Conservation (phyloP, 2,888 invertebrate genomes). For the Xestobium rufovillosum region DNA sequence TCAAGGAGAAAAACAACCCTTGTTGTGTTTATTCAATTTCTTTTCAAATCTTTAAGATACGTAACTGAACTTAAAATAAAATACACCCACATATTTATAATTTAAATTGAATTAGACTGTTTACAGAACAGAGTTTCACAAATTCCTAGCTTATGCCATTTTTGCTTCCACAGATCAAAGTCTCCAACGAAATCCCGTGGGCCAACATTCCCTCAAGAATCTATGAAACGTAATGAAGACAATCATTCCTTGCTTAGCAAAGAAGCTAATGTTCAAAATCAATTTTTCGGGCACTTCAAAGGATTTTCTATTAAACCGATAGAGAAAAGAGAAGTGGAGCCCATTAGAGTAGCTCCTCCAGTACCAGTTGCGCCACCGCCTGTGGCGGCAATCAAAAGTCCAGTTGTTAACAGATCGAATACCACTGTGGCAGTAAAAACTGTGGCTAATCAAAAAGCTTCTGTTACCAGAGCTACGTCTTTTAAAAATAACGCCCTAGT, state of each 20-base stretch:
- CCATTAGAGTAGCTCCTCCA: constrained; percentile 51
- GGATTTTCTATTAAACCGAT: constrained; percentile 70
- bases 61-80: too few relatives aligned
- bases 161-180: constrained; percentile 34
- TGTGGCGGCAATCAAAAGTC: constrained; percentile 25
- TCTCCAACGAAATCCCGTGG: constrained; percentile 40
- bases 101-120: too few relatives aligned
- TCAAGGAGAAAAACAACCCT: too few relatives aligned
- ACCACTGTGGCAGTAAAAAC: constrained; percentile 21
- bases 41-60: too few relatives aligned
- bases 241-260: constrained; percentile 57
- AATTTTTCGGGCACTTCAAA: constrained; percentile 78
- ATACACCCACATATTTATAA: too few relatives aligned
- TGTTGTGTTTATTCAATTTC: too few relatives aligned
- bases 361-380: constrained; percentile 50
- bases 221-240: constrained; percentile 55
- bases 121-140: constrained; percentile 11
- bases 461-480: constrained; percentile 30
- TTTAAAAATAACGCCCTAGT: constrained; percentile 45
- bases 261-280: constrained; percentile 28
- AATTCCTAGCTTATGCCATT: constrained; percentile 13
- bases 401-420: constrained; percentile 20
- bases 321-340: constrained; percentile 41
- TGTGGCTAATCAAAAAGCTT: constrained; percentile 27
- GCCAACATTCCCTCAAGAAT: constrained; percentile 39